These are phyloP conservation scores for Holacanthella duospinosa DNA, from an alignment of 2,888 invertebrate genomes.

Conservation along the genomic window DNA sequence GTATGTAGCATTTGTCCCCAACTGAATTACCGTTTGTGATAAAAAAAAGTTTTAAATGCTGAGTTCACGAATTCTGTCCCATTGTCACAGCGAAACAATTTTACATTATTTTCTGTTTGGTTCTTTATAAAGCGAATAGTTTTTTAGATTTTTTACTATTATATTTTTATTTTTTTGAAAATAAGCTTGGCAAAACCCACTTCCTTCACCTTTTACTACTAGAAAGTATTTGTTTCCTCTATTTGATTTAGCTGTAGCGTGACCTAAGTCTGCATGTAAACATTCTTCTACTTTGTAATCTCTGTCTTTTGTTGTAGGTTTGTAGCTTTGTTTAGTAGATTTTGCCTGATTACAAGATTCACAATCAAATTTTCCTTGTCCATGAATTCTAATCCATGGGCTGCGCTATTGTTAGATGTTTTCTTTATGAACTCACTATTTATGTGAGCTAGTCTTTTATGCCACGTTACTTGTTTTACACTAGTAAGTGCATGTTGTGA, in stretches of 20 bases:
- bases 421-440: not conserved
- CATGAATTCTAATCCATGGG: not conserved
- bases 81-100: no score
- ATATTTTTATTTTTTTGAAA: conserved; percentile 13
- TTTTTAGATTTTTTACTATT: conserved; percentile 5
- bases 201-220: conserved; percentile 16
- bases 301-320: no score
- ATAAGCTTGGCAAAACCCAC: no score
- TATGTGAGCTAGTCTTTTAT: no score
- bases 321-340: no score
- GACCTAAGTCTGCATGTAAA: no score
- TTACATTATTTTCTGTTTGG: conserved; percentile 15
- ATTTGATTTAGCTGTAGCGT: no score
- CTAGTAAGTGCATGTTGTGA: not conserved
- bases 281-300: no score
- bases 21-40: conserved; percentile 8
- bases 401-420: not conserved
- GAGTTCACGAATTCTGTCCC: conserved; percentile 15
- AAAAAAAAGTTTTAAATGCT: conserved; percentile 7
- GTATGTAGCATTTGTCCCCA: conserved; percentile 13
- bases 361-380: not conserved
- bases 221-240: conserved; percentile 15
- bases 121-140: no score
- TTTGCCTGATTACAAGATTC: not conserved
- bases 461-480: not conserved